Evolutionary conservation across 2,113 vertebrate species (phyloP), one percentile per base, ranked within the genome.

Genomic region (Tautogolabrus adspersus): DNA sequence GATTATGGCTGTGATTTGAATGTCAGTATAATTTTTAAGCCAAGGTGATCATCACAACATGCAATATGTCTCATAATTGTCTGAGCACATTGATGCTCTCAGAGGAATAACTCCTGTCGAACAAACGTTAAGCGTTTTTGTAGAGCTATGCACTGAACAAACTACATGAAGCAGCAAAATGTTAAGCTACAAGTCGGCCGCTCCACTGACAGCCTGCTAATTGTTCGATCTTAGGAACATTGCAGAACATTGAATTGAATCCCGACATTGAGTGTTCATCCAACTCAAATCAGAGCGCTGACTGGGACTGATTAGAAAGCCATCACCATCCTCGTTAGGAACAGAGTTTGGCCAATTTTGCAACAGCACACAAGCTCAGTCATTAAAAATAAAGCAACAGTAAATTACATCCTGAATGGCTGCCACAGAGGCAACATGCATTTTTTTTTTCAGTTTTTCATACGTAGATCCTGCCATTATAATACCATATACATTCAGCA

Each of bases 371-470:
- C 59, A 60, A 56, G 52, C 58, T 37, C 59, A 74, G 56, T 82
- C 75, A 79, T 88, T 89, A 86, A 83, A 84, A 82, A 72, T 51
- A 83, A 69, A 86, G 77, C 63, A 80, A 61, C 66, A 75, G 63
- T 81, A 89, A 90, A 87, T 85, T 72, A 77, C 72, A 69, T 81
- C 64, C 72, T 87, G 84, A 83, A 87, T 15, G 12, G 65, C 63
- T 75, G 82, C 88, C 75, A 79, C 79, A 54, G 80, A 47, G 63
- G 72, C 71, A 77, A 81, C 66, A 68, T 61, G 46, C 16, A 37
- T 56, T 79, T 58, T 30, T 55, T 70, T 19, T 69, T 67, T 66
- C 37, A 77, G 18, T 38, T 62, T 85, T 82, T 75, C 73, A 69
- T 64, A 65, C 57, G 63, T 56, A 77, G 68, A 86, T 87, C 77